These are phyloP conservation scores for Drosophila equinoxialis DNA, from an alignment of 1,140 invertebrate species.

Conservation along the genomic window DNA sequence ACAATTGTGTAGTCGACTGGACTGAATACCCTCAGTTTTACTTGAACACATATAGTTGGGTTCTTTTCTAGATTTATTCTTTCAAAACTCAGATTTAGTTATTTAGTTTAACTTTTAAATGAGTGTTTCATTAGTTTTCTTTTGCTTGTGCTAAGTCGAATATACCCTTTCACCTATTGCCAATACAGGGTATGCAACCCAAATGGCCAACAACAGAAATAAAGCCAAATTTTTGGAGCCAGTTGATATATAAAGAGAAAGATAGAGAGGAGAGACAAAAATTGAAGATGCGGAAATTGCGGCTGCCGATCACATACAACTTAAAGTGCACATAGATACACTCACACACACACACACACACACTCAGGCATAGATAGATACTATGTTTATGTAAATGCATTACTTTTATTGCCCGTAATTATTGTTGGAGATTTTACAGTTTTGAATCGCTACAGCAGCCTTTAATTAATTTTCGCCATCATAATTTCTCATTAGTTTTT, in stretches of 20 bases:
- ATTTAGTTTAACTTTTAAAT: not conserved
- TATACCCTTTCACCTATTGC: not conserved
- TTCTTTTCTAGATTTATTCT: too few species aligned
- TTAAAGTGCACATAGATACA: conserved; percentile 5
- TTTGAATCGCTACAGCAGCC: conserved; percentile 22
- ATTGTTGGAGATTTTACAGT: conserved; percentile 27
- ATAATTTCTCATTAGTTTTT: conserved; percentile 66
- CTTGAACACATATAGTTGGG: too few species aligned
- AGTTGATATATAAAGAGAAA: not conserved
- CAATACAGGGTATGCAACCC: not conserved
- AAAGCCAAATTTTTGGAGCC: conserved; percentile 13
- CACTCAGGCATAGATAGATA: not conserved
- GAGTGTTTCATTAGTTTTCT: too few species aligned
- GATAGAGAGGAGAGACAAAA: not conserved
- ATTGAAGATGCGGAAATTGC: conserved; percentile 10
- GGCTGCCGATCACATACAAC: conserved; percentile 14
- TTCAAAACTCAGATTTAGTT: too few species aligned
- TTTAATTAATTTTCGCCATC: conserved; percentile 74
- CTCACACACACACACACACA: not conserved
- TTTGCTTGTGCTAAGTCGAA: not conserved
- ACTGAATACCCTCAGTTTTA: not conserved
- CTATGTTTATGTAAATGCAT: conserved; percentile 49
- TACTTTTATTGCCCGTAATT: conserved; percentile 49
- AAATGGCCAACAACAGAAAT: conserved; percentile 12
- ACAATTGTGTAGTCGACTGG: not conserved